These are phyloP conservation scores for Agrotis exclamationis DNA, from an alignment of 2,888 invertebrate genomes.

Conservation along the genomic window DNA sequence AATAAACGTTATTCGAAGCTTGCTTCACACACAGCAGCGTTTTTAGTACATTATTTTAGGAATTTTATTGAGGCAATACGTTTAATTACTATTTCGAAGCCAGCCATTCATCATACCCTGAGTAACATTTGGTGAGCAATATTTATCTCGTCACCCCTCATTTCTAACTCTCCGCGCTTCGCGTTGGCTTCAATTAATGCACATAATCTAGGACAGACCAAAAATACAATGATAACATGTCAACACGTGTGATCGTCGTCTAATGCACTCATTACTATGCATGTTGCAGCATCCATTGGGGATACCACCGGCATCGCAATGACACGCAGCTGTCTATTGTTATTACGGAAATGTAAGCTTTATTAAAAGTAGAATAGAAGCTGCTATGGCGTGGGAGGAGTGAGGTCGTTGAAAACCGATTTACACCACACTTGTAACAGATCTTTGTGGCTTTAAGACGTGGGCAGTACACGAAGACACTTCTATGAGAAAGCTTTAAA, in stretches of 20 bases:
- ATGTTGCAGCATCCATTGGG: conserved; percentile 46
- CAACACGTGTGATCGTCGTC: conserved; percentile 61
- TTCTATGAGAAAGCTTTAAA: conserved; percentile 32
- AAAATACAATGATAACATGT: conserved; percentile 60
- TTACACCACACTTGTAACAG: conserved; percentile 49
- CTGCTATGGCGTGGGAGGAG: conserved; percentile 10
- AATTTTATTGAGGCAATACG: too few relatives aligned
- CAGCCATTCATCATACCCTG: conserved; percentile 8
- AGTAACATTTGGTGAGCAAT: conserved; percentile 36
- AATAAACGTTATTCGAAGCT: background rate
- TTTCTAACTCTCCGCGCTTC: conserved; percentile 14
- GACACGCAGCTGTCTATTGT: conserved; percentile 52
- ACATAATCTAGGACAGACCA: conserved; percentile 49
- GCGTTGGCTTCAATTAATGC: conserved; percentile 60
- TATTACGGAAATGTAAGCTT: conserved; percentile 39
- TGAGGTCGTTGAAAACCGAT: conserved; percentile 55
- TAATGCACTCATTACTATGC: conserved; percentile 59
- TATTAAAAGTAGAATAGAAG: conserved; percentile 27
- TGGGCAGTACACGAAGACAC: conserved; percentile 35
- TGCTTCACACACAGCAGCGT: background rate
- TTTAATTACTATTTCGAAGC: background rate
- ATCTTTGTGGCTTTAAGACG: conserved; percentile 41
- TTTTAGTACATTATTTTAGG: too few relatives aligned
- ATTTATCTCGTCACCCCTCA: conserved; percentile 28
- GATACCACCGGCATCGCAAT: conserved; percentile 46